These are phyloP conservation scores for Hoplostethus mediterraneus DNA, from an alignment of 2,797 vertebrate genomes.

Conservation along the genomic window DNA sequence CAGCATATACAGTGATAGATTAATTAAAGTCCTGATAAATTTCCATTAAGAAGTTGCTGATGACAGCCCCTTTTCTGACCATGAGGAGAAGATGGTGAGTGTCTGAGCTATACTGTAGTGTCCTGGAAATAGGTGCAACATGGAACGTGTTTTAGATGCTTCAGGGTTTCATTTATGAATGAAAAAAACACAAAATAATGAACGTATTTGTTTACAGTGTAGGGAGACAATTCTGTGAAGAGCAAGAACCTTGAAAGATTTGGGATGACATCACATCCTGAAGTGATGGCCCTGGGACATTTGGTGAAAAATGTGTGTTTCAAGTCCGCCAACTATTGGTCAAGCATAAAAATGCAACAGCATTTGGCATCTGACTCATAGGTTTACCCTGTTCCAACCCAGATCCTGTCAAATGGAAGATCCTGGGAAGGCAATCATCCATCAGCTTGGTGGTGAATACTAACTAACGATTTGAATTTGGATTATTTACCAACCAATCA, in stretches of 20 bases:
- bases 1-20: not conserved
- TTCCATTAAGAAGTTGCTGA: constrained; percentile 2
- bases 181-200: too few species aligned
- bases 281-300: not conserved
- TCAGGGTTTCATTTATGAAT: too few species aligned
- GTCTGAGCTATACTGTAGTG: not conserved
- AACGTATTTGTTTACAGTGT: constrained; percentile 13
- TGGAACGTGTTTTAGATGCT: not conserved
- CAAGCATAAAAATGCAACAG: constrained; percentile 17
- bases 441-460: not conserved
- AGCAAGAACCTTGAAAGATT: not conserved
- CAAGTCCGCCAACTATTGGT: constrained; percentile 40
- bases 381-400: not conserved
- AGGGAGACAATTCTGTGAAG: constrained; percentile 19
- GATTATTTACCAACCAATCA: not conserved
- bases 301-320: not conserved
- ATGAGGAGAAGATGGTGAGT: constrained; percentile 1
- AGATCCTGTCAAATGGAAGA: not conserved
- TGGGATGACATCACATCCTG: not conserved
- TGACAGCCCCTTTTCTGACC: not conserved
- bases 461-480: not conserved
- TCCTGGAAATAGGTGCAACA: not conserved
- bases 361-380: not conserved
- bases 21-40: not conserved
- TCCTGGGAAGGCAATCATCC: not conserved